Evolutionary conservation across 2,888 invertebrate species (phyloP).

Genomic region (Cryptophagus acutangulus): DNA sequence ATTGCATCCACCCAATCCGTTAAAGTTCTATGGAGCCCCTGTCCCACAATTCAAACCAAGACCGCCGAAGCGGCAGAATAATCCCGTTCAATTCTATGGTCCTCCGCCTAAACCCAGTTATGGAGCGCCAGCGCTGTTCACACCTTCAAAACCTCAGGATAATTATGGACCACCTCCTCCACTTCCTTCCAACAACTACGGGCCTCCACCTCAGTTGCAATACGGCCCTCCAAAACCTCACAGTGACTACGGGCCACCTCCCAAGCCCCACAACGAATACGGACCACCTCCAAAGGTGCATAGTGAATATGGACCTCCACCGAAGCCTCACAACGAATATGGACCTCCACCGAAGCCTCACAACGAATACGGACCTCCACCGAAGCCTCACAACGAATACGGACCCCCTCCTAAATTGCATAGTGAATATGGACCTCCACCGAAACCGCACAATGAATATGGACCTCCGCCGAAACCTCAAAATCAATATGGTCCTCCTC

Average conservation of each 20-base stretch:
- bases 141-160: conserved; percentile 1
- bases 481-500: conserved; percentile 28
- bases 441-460: conserved; percentile 20
- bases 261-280: conserved; percentile 14
- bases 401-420: conserved; percentile 29
- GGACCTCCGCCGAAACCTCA: conserved; percentile 30
- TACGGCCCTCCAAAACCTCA: conserved; percentile 24
- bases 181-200: conserved; percentile 17
- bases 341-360: conserved; percentile 22
- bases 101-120: conserved; percentile 22
- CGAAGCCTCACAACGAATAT: conserved; percentile 24
- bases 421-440: conserved; percentile 22
- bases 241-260: not conserved
- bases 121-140: conserved; percentile 19
- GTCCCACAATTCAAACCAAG: conserved; percentile 12
- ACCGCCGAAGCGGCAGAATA: conserved; percentile 5
- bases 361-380: conserved; percentile 4
- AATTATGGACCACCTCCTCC: conserved; percentile 8
- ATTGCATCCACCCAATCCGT: conserved; percentile 13
- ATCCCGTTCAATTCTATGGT: conserved; percentile 19
- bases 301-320: conserved; percentile 31
- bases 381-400: conserved; percentile 22
- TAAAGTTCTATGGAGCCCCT: conserved; percentile 7
- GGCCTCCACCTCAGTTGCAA: conserved; percentile 14
- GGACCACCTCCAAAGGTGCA: conserved; percentile 23